phyloP scores from a whole-genome alignment of 2,113 vertebrate species.

The Oncorhynchus nerka region DNA sequence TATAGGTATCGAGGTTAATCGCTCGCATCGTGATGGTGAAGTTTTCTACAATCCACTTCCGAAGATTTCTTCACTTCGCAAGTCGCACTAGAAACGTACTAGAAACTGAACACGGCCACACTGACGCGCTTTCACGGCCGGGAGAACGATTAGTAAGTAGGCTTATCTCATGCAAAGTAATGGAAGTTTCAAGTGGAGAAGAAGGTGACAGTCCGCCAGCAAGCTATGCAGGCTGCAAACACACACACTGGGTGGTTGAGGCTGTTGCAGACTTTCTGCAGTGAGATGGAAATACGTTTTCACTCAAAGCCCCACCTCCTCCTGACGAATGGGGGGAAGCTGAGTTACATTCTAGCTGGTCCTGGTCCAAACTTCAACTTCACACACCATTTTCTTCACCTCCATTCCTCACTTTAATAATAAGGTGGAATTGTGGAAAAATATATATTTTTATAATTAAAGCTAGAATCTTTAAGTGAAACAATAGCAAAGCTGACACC shows the following conservation, averaged over 20 bases:
- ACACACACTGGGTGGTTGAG: conserved; percentile 36
- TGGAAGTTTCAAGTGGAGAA: conserved; percentile 37
- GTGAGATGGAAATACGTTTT: conserved; percentile 55
- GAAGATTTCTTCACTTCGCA: conserved; percentile 50
- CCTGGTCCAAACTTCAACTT: not conserved
- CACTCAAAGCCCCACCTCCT: conserved; percentile 64
- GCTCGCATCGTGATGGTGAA: conserved; percentile 63
- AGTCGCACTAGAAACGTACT: conserved; percentile 32
- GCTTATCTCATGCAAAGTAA: conserved; percentile 44
- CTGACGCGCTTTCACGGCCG: conserved; percentile 20
- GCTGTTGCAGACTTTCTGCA: conserved; percentile 61
- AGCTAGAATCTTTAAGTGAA: too few species aligned
- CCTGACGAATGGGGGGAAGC: conserved; percentile 59
- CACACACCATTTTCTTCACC: conserved; percentile 7
- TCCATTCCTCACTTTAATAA: conserved; percentile 9
- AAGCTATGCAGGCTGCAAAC: conserved; percentile 29
- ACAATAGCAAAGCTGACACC: too few species aligned
- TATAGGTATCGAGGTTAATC: conserved; percentile 80
- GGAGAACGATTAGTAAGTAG: conserved; percentile 16
- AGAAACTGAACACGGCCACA: conserved; percentile 32
- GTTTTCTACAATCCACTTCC: conserved; percentile 54
- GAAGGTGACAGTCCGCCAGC: not conserved
- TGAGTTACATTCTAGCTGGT: conserved; percentile 55
- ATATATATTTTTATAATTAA: too few species aligned
- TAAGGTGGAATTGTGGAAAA: too few species aligned